Conservation (phyloP, 2,113 vertebrate species). For the Girardinichthys multiradiatus region DNA sequence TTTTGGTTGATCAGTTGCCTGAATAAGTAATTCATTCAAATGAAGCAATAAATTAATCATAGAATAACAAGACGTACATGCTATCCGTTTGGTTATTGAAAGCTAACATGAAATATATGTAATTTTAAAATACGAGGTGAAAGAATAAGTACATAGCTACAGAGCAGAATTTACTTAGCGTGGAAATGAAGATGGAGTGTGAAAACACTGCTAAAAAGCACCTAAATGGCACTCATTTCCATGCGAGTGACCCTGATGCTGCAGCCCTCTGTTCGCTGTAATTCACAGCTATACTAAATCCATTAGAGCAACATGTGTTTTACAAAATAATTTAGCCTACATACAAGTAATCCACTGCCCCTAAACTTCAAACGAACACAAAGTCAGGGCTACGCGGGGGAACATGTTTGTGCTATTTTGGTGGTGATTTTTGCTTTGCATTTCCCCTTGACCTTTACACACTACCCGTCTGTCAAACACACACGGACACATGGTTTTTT, state of each 20-base stretch:
- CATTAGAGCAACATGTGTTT: constrained; percentile 70
- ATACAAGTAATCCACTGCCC: constrained; percentile 55
- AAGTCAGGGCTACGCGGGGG: constrained; percentile 11
- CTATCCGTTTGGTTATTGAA: not conserved
- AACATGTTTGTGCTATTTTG: constrained; percentile 17
- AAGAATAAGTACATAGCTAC: constrained; percentile 13
- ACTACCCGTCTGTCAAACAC: not conserved
- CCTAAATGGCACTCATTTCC: constrained; percentile 59
- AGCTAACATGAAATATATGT: constrained; percentile 3
- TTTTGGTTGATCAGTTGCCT: constrained; percentile 26
- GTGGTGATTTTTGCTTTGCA: not conserved
- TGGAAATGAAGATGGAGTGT: constrained; percentile 22
- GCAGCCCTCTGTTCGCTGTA: constrained; percentile 48
- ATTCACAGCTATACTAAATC: constrained; percentile 70
- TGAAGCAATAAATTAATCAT: constrained; percentile 38
- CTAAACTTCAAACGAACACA: constrained; percentile 46
- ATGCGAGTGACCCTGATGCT: constrained; percentile 54
- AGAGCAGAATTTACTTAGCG: constrained; percentile 3
- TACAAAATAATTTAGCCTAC: constrained; percentile 49
- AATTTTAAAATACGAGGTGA: not conserved
- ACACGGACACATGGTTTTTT: not conserved
- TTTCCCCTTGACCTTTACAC: not conserved
- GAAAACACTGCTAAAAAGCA: constrained; percentile 57
- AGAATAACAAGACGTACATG: constrained; percentile 1
- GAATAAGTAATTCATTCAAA: constrained; percentile 40